A percentile compares a stretch with the other conserved stretches of the same genome.
Conservation (phyloP, 2,113 vertebrate genomes). For the Eclectus roratus region DNA sequence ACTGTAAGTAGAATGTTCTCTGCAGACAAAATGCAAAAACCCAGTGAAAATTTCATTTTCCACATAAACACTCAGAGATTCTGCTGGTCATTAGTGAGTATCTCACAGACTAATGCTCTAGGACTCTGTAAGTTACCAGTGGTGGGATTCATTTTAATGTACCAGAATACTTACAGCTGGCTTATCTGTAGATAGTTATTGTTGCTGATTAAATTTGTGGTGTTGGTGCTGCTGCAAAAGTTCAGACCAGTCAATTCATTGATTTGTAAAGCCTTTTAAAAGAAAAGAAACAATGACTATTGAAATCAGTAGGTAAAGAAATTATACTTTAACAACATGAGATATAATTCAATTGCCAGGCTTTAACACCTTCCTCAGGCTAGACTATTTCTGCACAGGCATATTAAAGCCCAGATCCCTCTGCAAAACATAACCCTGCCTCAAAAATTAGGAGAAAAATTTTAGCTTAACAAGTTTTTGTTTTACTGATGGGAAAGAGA, state of each 20-base stretch:
- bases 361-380: neutral
- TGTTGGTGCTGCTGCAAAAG: conserved; percentile 64
- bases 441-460: neutral
- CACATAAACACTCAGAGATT: neutral
- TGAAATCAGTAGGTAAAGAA: neutral
- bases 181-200: neutral
- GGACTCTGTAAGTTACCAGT: neutral
- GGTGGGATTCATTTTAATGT: neutral
- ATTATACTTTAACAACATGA: neutral
- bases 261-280: conserved; percentile 79
- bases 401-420: neutral
- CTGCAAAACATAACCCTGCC: neutral
- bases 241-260: conserved; percentile 81
- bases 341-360: neutral
- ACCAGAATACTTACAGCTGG: conserved; percentile 42
- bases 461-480: neutral
- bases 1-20: neutral
- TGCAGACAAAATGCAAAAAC: neutral
- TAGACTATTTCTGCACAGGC: neutral
- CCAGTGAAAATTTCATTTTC: neutral
- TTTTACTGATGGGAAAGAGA: neutral
- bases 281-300: neutral
- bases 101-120: neutral
- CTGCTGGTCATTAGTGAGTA: neutral
- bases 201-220: fast-evolving